Evolutionary conservation across 2,113 vertebrate genomes (phyloP).

Genomic region (Ciconia maguari): DNA sequence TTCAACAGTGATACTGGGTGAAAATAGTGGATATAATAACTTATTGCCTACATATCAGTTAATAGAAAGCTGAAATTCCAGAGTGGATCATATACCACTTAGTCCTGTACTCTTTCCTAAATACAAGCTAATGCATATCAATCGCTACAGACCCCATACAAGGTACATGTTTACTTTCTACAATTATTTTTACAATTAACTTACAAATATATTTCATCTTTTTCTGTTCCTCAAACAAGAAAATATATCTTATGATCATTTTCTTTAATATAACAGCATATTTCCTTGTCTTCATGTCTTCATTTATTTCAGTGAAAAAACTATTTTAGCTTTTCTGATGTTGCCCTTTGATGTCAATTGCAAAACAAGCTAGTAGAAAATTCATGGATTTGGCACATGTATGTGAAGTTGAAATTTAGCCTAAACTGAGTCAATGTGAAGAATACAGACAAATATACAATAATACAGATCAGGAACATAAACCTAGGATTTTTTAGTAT

Average conservation of each 20-base stretch:
- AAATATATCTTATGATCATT: not conserved
- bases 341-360: not conserved
- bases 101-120: not conserved
- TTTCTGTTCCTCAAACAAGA: not conserved
- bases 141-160: fast-evolving
- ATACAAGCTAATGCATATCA: fast-evolving
- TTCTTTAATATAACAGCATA: not conserved
- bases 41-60: not conserved
- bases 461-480: not conserved
- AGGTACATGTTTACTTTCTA: not conserved
- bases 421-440: not conserved
- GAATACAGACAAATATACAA: not conserved
- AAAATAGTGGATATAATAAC: not conserved
- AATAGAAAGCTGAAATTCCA: not conserved
- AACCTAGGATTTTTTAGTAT: not conserved
- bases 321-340: not conserved
- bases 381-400: not conserved
- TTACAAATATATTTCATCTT: not conserved
- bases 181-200: not conserved
- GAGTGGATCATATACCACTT: not conserved
- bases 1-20: not conserved
- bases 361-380: not conserved
- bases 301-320: not conserved
- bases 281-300: not conserved
- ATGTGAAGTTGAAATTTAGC: not conserved